Evolutionary conservation across 2,797 vertebrate species (phyloP), one percentile per base, ranked within the genome.

Genomic region (Dryobates pubescens): DNA sequence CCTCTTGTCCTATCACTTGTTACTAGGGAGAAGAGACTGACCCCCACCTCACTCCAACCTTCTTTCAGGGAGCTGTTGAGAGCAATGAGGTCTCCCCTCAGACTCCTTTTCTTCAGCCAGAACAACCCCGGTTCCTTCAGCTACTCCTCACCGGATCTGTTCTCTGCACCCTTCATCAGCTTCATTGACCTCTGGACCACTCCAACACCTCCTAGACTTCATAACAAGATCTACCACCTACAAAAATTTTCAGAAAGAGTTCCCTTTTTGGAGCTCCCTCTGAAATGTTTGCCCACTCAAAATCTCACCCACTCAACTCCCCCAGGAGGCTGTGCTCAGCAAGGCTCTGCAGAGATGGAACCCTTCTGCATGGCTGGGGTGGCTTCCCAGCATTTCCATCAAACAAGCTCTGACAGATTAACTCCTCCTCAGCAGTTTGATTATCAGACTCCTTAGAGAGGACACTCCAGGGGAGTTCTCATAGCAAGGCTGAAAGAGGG

Each of bases 341-440:
- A 11, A 17, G 71, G 27, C n/a, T 27, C 17, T 26, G 29, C 47
- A 16, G 41, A 70, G 41, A 24, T 38, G 15, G 18, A 36, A 57
- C 30, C 11, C 36, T 36, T 54, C 4, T 8, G 24, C 12, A 4
- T 2, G 6, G 29, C 13, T 17, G 14, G 29, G 54, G 9, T 9
- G 17, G 36, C 29, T 64, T 22, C 65, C 59, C 54, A 56, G 38
- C 24, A 57, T 26, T 82, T 56, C 61, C 43, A 56, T 5, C 1
- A 0, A 47, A 27, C 38, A 59, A 41, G 14, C 36, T 70, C 16
- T 4, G 19, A 1, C 1, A n/a, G 32, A 13, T 2, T 5, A 26
- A 61, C 22, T 9, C 17, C 41, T 80, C 26, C 70, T 43, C 9
- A 4, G 34, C 16, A n/a, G 51, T 34, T 3, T 13, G 32, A 19